These are phyloP conservation scores for Netelia melanura DNA, from an alignment of 2,888 invertebrate genomes.

Conservation along the genomic window DNA sequence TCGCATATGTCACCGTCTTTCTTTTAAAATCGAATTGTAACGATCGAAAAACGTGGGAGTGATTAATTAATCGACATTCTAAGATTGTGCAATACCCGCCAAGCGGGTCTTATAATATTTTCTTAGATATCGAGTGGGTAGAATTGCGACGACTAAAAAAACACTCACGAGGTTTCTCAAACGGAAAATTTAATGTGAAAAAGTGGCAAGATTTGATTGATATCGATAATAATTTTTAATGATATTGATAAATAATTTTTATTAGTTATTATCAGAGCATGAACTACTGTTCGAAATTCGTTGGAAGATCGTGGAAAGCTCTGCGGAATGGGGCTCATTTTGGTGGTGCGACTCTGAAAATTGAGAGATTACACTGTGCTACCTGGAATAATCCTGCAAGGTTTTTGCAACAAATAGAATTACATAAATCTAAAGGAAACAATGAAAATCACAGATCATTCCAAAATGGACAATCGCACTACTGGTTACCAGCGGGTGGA, in stretches of 20 bases:
- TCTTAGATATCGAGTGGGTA: neutral
- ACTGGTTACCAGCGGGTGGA: constrained; percentile 68
- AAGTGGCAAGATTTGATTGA: neutral
- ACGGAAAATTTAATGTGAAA: neutral
- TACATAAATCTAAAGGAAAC: neutral
- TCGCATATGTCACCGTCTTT: neutral
- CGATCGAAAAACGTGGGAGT: constrained; percentile 24
- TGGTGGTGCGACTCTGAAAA: neutral
- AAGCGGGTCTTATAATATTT: neutral
- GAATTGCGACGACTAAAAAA: neutral
- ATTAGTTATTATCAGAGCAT: constrained; percentile 47
- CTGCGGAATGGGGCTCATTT: constrained; percentile 21
- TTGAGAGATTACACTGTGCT: neutral
- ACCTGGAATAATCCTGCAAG: neutral
- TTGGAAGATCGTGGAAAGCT: constrained; percentile 51
- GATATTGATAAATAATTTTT: neutral
- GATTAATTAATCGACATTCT: neutral
- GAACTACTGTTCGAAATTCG: constrained; percentile 63
- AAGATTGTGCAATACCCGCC: neutral
- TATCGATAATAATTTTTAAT: neutral
- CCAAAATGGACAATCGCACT: neutral
- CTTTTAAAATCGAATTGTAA: neutral
- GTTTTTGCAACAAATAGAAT: neutral
- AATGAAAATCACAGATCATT: neutral
- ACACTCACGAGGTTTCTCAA: neutral